Base-by-base conservation (phyloP, 2,888 invertebrate genomes). In the Nemotelus pantherinus region DNA sequence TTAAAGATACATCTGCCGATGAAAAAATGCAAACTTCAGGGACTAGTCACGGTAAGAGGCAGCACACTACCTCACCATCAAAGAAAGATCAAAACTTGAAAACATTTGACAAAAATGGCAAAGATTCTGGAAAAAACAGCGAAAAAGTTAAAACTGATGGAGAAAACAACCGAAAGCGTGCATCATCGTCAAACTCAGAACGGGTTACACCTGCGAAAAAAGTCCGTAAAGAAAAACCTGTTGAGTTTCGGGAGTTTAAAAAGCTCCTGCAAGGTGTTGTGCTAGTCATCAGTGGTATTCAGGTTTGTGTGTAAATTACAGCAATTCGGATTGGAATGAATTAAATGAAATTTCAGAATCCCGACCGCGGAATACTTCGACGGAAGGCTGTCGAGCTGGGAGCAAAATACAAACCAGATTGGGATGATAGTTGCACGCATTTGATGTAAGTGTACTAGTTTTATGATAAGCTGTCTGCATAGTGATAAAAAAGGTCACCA, bases 231-330 rank as follows among this genome's bases (percentile, higher is more conserved):
- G 80, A 82, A 3, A 78, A 79, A 45, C 81, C 80, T 10, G 76
- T 80, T 0, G 76, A 83, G 43, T 86, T 84, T 79, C 89, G 88
- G 82, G 90, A 90, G 0, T 93, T 92, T 80, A 84, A 88, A 79
- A 85, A 89, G 80, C 84, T 94, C 48, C 85, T 96, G 81, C 85
- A 88, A 9, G 92, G 89, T 74, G 94, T 94, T 3, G 90, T 91
- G 78, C 89, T 96, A 83, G 93, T 92, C n/a, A 90, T 97, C 80
- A 96, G 95, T 88, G 97, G 97, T 0, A 96, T 94, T 80, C 86
- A 86, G 83, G 86, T 84, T 77, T 50, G 50, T 50, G 50, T 50
- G 50, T 10, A 10, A 50, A 50, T 50, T 50, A 50, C 5, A 50
- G 5, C 10, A 50, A 7, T 50, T 1, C 10, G 5, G 5, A 10